Base-by-base conservation (phyloP, 1,140 invertebrate genomes). In the Zaprionus africanus region DNA sequence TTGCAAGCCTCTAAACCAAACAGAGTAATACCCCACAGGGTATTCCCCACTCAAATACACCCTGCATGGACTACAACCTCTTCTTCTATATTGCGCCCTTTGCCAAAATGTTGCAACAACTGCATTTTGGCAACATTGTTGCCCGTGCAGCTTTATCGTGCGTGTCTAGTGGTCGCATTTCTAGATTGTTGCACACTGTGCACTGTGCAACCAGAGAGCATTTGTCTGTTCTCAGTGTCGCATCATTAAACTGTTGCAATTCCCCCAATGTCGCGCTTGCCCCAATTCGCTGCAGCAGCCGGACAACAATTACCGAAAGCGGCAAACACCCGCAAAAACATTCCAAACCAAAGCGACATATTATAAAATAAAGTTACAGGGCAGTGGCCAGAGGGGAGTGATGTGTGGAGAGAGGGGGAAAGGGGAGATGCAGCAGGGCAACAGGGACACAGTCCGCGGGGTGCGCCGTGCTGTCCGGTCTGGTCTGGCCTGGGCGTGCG, bases 311-410 rank as follows among this genome's bases (percentile, higher is more conserved):
- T 64, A 62, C 65, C 66, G 65, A 76, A 81, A 66, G 58, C 54
- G 38, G 26, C 49, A 61, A 86, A 79, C 56, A 68, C 64, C 56
- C 76, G 58, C 68, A 61, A 73, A 82, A 82, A 76, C 80, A 80
- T 88, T 80, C 57, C 80, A 73, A 77, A 58, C 66, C 66, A 62
- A 69, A 63, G 65, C 78, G 75, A 76, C 82, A 79, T 73, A 86
- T 85, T 86, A 82, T 79, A 83, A 78, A 84, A 85, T 84, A 85
- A 85, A 85, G 68, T 76, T 63, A 70, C 41, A 12, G 53, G 34
- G 4, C 7, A 4, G 17, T 12, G 38, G 4, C 13, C 43, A 19
- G 7, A 5, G 19, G n/a, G 22, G 17, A n/a, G 9, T 6, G 46
- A 0, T 7, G 31, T 11, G 2, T 34, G 31, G 9, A 9, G 31